A percentile compares a stretch with the other conserved stretches of the same genome.
Conservation (phyloP, 2,888 invertebrate genomes). For the Cryptocephalus primarius region DNA sequence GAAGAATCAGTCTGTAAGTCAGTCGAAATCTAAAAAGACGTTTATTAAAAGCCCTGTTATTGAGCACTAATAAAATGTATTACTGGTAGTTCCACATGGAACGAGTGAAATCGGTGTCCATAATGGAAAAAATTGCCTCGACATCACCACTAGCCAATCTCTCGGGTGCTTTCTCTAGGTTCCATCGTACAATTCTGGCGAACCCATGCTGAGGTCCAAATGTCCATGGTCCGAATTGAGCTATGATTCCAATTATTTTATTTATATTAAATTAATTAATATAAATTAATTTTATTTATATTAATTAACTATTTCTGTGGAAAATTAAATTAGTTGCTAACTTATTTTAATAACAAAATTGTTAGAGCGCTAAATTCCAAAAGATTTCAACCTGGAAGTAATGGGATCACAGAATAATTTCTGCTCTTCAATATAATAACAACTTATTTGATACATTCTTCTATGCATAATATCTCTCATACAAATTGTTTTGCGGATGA, state of each 20-base stretch:
- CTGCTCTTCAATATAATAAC: too few relatives aligned
- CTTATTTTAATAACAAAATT: too few relatives aligned
- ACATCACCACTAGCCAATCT: constrained; percentile 83
- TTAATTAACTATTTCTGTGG: background rate
- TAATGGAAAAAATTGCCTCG: constrained; percentile 82
- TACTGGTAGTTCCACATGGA: constrained; percentile 91
- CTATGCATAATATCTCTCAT: too few relatives aligned
- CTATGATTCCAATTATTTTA: constrained; percentile 38
- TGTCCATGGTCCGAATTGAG: constrained; percentile 92
- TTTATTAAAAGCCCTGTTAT: background rate
- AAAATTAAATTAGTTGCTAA: background rate
- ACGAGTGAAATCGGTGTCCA: constrained; percentile 86
- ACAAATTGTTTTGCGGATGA: too few relatives aligned
- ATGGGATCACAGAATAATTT: too few relatives aligned
- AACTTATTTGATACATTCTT: too few relatives aligned
- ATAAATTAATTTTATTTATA: constrained; percentile 1
- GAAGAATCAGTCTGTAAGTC: constrained; percentile 82
- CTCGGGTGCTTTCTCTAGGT: constrained; percentile 79
- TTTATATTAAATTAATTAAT: constrained; percentile 13
- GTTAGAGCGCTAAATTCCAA: too few relatives aligned
- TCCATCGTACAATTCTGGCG: constrained; percentile 87
- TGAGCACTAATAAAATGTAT: background rate
- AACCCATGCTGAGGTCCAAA: constrained; percentile 95
- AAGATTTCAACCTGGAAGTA: too few relatives aligned
- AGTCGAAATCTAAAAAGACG: constrained; percentile 62